Evolutionary conservation across 2,888 invertebrate genomes (phyloP).

Genomic region (Coelinius sp.): DNA sequence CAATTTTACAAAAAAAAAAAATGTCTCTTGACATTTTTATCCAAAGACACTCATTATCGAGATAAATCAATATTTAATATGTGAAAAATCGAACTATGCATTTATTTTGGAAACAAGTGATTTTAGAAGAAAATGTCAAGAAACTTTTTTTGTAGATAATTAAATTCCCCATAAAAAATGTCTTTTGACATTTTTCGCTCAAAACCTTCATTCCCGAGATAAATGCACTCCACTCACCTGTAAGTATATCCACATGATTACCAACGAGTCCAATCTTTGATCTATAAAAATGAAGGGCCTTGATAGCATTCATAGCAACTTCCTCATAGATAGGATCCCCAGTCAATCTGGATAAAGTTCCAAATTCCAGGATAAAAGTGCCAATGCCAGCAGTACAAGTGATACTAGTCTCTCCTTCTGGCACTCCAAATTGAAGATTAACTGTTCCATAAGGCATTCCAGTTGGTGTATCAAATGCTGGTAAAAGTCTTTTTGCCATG

Average conservation of each 20-base stretch:
- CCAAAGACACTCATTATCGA: too few species aligned
- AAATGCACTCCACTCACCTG: too few species aligned
- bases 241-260: conserved; percentile 96
- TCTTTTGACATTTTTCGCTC: too few species aligned
- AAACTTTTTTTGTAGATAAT: too few species aligned
- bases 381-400: conserved; percentile 99
- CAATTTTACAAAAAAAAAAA: too few species aligned
- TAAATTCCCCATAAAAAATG: too few species aligned
- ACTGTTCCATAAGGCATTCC: conserved; percentile 98
- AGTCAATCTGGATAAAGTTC: conserved; percentile 91
- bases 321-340: conserved; percentile 96
- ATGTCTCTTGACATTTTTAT: too few species aligned
- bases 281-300: conserved; percentile 87
- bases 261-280: conserved; percentile 93
- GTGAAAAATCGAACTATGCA: too few species aligned
- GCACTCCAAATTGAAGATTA: conserved; percentile 91
- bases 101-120: too few species aligned
- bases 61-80: too few species aligned
- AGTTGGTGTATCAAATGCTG: conserved; percentile 90
- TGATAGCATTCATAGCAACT: conserved; percentile 92
- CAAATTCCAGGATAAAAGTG: conserved; percentile 97
- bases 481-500: conserved; percentile 91
- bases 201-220: too few species aligned
- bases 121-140: too few species aligned
- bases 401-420: conserved; percentile 93